Evolutionary conservation across 2,797 vertebrate species (phyloP).

Genomic region (Zalophus californianus): DNA sequence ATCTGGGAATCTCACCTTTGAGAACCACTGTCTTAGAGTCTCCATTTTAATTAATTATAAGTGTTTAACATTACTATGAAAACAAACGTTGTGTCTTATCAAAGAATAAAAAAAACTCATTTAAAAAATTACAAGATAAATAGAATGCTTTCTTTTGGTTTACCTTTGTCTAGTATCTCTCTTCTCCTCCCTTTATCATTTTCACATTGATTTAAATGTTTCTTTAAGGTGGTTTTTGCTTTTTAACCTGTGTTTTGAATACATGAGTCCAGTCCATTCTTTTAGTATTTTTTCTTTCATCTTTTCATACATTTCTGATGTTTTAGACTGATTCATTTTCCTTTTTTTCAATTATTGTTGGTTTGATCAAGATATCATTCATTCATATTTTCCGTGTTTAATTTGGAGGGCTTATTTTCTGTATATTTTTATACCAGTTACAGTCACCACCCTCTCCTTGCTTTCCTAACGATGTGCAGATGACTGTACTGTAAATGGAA

Average conservation of each 20-base stretch:
- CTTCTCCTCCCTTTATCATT: neutral
- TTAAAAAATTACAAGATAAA: constrained; percentile 6
- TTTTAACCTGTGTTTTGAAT: neutral
- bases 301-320: neutral
- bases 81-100: neutral
- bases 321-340: neutral
- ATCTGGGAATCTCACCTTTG: neutral
- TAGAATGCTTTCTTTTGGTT: neutral
- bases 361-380: neutral
- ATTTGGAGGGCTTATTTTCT: neutral
- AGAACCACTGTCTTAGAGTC: neutral
- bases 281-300: neutral
- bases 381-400: neutral
- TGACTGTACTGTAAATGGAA: neutral
- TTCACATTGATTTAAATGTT: neutral
- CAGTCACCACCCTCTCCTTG: neutral
- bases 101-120: constrained; percentile 10
- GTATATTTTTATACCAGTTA: neutral
- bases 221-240: neutral
- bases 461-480: neutral
- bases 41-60: neutral
- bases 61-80: neutral
- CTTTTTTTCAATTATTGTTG: constrained; percentile 19
- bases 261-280: neutral
- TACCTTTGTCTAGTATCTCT: neutral